These are phyloP conservation scores for Loriculus beryllinus DNA, from an alignment of 2,797 vertebrate genomes.

Conservation along the genomic window DNA sequence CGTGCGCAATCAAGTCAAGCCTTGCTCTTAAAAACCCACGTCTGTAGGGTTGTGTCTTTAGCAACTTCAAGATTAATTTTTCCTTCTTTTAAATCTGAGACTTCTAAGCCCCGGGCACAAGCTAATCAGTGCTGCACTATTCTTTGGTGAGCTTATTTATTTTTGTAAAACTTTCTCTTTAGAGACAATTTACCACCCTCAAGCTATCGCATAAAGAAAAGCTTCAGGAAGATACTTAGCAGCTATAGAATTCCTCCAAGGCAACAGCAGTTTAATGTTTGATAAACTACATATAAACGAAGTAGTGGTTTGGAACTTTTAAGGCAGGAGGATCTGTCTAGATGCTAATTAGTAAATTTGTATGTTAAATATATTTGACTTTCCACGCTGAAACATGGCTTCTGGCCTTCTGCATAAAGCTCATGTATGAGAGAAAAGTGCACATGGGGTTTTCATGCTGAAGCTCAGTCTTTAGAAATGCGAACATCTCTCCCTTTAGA, in stretches of 20 bases:
- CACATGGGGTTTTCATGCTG: neutral
- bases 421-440: neutral
- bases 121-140: neutral
- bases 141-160: conserved; percentile 1
- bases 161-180: neutral
- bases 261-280: neutral
- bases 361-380: neutral
- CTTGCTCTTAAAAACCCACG: neutral
- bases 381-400: neutral
- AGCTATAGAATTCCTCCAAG: neutral
- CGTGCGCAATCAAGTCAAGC: neutral
- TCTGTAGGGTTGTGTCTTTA: neutral
- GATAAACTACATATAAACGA: neutral
- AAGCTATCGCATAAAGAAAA: neutral
- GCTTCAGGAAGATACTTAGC: neutral
- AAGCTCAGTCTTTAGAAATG: neutral
- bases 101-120: neutral
- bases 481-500: neutral
- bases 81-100: neutral
- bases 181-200: conserved; percentile 8
- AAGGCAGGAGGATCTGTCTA: neutral
- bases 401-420: neutral
- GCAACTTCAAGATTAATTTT: neutral
- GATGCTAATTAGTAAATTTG: conserved; percentile 6
- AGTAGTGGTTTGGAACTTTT: neutral